Evolutionary conservation across 2,888 invertebrate genomes (phyloP).

Genomic region (Rhagonycha lutea): DNA sequence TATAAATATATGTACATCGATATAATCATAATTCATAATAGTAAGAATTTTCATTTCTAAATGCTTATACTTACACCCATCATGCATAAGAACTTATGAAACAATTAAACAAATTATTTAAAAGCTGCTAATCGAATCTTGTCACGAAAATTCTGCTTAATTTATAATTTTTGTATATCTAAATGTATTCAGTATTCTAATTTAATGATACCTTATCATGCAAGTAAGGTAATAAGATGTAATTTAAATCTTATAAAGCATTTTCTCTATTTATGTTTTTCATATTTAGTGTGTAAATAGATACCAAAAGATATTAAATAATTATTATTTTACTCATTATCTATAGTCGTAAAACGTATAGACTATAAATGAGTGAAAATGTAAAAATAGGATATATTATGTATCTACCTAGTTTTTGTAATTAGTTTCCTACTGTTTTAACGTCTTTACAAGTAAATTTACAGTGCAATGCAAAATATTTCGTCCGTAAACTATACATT

Average conservation of each 20-base stretch:
- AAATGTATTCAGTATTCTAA: background rate
- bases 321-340: background rate
- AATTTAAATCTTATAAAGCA: background rate
- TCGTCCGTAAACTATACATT: background rate
- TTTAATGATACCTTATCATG: background rate
- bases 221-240: background rate
- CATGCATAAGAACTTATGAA: constrained; percentile 19
- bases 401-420: background rate
- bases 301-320: background rate
- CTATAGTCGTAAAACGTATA: background rate
- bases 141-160: constrained; percentile 17
- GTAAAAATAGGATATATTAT: no score
- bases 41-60: background rate
- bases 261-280: background rate
- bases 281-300: background rate
- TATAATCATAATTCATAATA: no score
- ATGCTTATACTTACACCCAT: background rate
- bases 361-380: background rate
- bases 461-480: background rate
- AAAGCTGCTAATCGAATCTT: constrained; percentile 12
- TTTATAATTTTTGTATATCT: constrained; percentile 12
- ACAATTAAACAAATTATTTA: constrained; percentile 24
- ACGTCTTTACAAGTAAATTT: background rate
- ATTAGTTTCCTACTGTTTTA: background rate
- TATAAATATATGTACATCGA: no score